These are phyloP conservation scores for Orthonyx spaldingii DNA, from an alignment of 2,113 vertebrate genomes.

Conservation along the genomic window DNA sequence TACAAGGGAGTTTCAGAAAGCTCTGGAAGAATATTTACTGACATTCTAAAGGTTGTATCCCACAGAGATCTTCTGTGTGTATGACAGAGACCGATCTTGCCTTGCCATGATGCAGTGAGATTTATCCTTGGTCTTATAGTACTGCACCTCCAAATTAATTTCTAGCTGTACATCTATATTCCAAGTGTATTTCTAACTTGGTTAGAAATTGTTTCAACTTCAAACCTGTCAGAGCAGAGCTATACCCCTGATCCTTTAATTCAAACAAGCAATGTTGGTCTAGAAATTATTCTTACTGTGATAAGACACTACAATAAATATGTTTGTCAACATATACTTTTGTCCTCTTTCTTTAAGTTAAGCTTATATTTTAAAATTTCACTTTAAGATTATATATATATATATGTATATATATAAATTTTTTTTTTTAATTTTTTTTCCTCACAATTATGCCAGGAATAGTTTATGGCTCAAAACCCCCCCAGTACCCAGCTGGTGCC, in stretches of 20 bases:
- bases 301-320: background rate
- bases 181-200: background rate
- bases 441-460: background rate
- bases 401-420: no score
- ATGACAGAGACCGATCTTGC: background rate
- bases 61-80: background rate
- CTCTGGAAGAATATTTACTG: background rate
- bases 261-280: background rate
- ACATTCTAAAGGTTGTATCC: background rate
- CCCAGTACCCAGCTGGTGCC: background rate
- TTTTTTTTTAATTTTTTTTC: no score
- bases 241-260: background rate
- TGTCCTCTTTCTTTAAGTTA: background rate
- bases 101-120: background rate
- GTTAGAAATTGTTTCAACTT: background rate
- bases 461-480: background rate
- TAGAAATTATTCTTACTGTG: background rate
- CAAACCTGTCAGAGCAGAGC: background rate
- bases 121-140: background rate
- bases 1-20: background rate
- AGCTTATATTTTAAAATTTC: background rate
- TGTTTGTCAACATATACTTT: accelerated
- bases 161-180: background rate
- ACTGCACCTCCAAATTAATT: background rate
- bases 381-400: no score